Conservation (phyloP, 1,140 invertebrate genomes). For the Drosophila subpulchrella region DNA sequence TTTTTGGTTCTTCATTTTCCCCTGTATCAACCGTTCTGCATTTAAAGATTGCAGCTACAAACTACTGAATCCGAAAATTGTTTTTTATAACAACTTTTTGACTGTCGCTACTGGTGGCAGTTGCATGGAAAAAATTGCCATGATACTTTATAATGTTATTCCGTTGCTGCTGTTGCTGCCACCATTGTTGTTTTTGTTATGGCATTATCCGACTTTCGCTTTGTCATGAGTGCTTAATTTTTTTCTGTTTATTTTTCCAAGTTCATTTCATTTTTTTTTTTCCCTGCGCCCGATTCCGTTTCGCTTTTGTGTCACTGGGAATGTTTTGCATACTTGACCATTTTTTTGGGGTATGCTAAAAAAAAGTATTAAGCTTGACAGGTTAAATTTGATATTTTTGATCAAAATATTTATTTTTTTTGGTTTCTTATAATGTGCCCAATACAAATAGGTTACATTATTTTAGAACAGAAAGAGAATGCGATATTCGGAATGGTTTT, state of each 20-base stretch:
- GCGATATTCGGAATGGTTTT: no score
- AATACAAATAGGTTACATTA: no score
- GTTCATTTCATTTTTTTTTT: conserved; percentile 19
- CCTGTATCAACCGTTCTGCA: neutral
- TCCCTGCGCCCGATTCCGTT: conserved; percentile 5
- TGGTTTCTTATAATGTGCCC: neutral
- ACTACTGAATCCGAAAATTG: conserved; percentile 26
- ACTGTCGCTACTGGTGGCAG: conserved; percentile 37
- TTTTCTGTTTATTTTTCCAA: conserved; percentile 12
- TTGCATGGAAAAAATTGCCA: conserved; percentile 19
- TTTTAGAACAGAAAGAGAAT: no score
- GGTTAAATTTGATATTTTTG: conserved; percentile 9
- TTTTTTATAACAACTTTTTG: conserved; percentile 66
- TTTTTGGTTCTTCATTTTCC: conserved; percentile 2
- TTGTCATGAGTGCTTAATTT: conserved; percentile 65
- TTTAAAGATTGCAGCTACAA: conserved; percentile 12
- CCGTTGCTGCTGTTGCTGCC: conserved; percentile 28
- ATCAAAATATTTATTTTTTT: neutral
- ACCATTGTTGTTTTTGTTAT: conserved; percentile 33
- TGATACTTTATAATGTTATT: conserved; percentile 58
- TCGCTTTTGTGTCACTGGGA: conserved; percentile 39
- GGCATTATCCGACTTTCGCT: conserved; percentile 71
- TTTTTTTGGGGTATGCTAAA: neutral
- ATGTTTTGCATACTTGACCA: conserved; percentile 28
- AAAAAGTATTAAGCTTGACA: neutral